A percentile compares a stretch with the other conserved stretches of the same genome.
Conservation (phyloP, 2,888 invertebrate species). For the Hoplodrina blanda region DNA sequence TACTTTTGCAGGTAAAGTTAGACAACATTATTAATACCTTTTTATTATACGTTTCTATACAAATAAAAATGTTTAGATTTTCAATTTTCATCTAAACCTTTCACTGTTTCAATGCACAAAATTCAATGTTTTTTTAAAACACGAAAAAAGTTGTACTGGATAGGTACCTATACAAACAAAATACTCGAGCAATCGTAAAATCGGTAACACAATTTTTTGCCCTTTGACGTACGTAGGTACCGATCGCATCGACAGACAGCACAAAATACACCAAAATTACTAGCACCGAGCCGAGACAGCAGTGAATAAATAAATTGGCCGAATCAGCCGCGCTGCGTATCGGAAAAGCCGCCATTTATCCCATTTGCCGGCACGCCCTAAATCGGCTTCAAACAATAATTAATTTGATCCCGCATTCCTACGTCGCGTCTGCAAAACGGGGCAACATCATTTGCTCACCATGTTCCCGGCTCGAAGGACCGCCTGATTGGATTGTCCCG, state of each 20-base stretch:
- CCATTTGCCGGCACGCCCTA: slow-evolving; percentile 62
- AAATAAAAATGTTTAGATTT: too few species aligned
- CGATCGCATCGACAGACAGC: slow-evolving; percentile 19
- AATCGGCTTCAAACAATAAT: slow-evolving; percentile 74
- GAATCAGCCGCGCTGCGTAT: slow-evolving; percentile 62
- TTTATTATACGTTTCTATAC: too few species aligned
- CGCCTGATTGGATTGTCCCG: slow-evolving; percentile 66
- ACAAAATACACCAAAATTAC: slow-evolving; percentile 35
- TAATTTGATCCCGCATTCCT: slow-evolving; percentile 73
- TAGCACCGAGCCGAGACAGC: slow-evolving; percentile 38
- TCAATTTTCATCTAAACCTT: too few species aligned
- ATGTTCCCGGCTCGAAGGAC: slow-evolving; percentile 50
- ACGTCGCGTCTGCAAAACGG: slow-evolving; percentile 53
- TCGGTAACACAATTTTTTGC: slow-evolving; percentile 11
- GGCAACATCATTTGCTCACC: slow-evolving; percentile 57
- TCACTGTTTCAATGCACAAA: neutral
- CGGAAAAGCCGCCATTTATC: slow-evolving; percentile 67
- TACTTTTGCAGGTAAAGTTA: neutral
- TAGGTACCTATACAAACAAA: slow-evolving; percentile 23
- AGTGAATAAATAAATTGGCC: slow-evolving; percentile 66
- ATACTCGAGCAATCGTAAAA: slow-evolving; percentile 5
- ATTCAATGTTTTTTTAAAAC: neutral
- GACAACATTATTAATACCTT: neutral
- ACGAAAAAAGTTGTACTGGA: neutral
- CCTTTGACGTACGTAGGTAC: slow-evolving; percentile 31